Evolutionary conservation across 2,113 vertebrate species (phyloP).

Genomic region (Illadopsis cleaveri): DNA sequence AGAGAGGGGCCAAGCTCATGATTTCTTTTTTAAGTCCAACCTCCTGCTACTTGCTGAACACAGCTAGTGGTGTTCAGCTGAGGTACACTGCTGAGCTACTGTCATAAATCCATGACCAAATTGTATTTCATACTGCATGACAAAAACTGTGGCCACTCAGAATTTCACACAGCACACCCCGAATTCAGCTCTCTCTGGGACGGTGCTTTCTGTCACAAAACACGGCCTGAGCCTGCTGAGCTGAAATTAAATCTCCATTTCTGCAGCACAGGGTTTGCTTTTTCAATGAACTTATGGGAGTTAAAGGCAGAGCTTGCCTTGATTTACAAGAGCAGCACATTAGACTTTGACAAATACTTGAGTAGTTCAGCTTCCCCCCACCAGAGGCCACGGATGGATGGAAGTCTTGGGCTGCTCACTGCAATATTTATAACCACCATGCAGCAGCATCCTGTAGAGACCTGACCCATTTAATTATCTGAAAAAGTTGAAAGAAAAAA

Average conservation of each 20-base stretch:
- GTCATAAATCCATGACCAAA: neutral
- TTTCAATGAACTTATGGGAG: neutral
- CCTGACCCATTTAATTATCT: slow-evolving; percentile 33
- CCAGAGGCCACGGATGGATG: neutral
- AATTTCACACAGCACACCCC: neutral
- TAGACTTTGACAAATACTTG: neutral
- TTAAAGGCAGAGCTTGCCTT: neutral
- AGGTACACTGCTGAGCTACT: neutral
- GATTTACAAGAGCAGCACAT: neutral
- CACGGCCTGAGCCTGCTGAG: accelerated
- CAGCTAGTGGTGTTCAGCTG: accelerated
- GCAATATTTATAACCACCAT: slow-evolving; percentile 11
- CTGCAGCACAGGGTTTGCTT: neutral
- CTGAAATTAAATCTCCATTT: neutral
- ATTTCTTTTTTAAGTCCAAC: neutral
- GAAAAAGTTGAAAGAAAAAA: neutral
- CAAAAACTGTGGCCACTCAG: neutral
- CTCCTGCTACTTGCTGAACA: neutral
- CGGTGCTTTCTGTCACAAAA: neutral
- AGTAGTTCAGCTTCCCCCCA: neutral
- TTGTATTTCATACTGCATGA: neutral
- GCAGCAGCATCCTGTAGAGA: slow-evolving; percentile 11
- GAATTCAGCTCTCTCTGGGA: neutral
- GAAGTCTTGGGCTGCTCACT: neutral
- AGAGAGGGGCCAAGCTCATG: neutral